These are phyloP conservation scores for Macrobrachium rosenbergii DNA, from an alignment of 1,140 invertebrate species.

Conservation along the genomic window DNA sequence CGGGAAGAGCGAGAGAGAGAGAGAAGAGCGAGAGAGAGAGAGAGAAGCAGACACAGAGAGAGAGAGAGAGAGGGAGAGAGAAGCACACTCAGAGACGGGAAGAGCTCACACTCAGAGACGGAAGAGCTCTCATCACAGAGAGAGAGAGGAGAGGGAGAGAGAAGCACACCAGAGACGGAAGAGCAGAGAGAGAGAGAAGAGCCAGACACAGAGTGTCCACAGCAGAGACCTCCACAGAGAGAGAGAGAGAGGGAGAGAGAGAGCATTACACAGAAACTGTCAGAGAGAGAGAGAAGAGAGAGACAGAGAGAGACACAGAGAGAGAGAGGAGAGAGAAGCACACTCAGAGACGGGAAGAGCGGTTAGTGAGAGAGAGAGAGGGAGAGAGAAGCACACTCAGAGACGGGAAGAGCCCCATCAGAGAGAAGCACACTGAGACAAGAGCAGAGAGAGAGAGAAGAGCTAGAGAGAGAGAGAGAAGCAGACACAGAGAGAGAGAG, in stretches of 20 bases:
- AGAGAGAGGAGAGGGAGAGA: neutral
- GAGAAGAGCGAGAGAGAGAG: neutral
- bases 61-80: no score
- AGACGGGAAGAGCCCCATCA: neutral
- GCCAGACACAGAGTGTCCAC: neutral
- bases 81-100: no score
- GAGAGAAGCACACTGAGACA: neutral
- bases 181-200: neutral
- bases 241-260: conserved; percentile 20
- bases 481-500: no score
- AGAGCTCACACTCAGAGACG: neutral
- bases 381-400: no score
- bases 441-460: neutral
- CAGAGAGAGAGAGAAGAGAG: neutral
- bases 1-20: neutral
- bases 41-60: no score
- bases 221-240: neutral
- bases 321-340: neutral
- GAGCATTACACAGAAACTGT: neutral
- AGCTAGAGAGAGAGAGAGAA: neutral
- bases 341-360: no score
- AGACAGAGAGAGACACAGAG: no score
- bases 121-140: neutral
- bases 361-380: no score
- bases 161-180: no score